These are phyloP conservation scores for Hycleus phaleratus DNA, from an alignment of 1,140 invertebrate genomes.

Conservation along the genomic window DNA sequence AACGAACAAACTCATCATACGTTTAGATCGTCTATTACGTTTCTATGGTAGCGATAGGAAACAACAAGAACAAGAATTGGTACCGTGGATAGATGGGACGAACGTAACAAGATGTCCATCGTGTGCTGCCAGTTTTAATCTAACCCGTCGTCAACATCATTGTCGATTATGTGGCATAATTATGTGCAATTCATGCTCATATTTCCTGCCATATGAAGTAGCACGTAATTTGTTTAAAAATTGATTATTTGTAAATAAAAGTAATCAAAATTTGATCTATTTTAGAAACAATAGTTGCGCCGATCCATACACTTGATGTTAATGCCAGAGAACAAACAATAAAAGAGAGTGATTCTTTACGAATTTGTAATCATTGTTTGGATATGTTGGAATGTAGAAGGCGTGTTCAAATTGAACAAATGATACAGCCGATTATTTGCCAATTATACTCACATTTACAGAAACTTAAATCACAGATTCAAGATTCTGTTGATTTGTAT, in stretches of 20 bases:
- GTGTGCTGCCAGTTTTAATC: constrained; percentile 81
- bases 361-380: constrained; percentile 78
- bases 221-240: constrained; percentile 53
- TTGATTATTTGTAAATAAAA: background rate
- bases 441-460: constrained; percentile 78
- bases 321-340: constrained; percentile 19
- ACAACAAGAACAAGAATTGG: constrained; percentile 69
- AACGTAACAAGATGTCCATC: constrained; percentile 84
- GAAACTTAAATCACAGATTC: constrained; percentile 66
- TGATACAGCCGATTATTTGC: constrained; percentile 68
- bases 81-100: constrained; percentile 88
- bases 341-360: constrained; percentile 50
- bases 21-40: constrained; percentile 85
- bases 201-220: constrained; percentile 73
- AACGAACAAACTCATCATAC: constrained; percentile 92
- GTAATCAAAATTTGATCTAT: background rate
- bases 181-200: constrained; percentile 89
- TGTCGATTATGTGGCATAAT: constrained; percentile 93
- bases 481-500: constrained; percentile 72
- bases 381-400: constrained; percentile 73
- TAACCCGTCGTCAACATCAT: constrained; percentile 88
- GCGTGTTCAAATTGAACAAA: constrained; percentile 70
- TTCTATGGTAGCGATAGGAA: constrained; percentile 72
- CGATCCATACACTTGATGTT: constrained; percentile 24
- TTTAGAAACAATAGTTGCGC: constrained; percentile 33